phyloP scores from a whole-genome alignment of 2,113 vertebrate genomes.

The Triplophysa siluroides region DNA sequence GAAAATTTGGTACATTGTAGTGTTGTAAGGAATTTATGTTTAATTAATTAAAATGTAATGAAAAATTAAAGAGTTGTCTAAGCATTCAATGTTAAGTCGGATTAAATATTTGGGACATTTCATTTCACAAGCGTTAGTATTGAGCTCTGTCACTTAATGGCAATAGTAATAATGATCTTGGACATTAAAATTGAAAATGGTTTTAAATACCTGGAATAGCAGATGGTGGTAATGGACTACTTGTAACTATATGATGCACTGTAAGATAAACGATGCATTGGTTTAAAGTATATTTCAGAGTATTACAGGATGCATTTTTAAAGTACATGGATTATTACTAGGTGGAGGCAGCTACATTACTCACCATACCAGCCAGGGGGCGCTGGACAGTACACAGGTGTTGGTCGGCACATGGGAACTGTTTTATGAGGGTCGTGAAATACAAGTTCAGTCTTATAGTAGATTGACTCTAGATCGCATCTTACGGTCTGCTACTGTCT shows the following conservation, averaged over 20 bases:
- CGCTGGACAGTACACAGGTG: conserved; percentile 76
- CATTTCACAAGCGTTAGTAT: neutral
- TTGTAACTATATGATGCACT: conserved; percentile 80
- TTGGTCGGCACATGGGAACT: conserved; percentile 74
- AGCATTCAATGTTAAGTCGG: neutral
- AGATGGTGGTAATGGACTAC: conserved; percentile 74
- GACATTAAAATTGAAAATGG: neutral
- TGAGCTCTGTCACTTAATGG: neutral
- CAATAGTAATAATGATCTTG: neutral
- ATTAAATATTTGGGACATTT: too few relatives aligned
- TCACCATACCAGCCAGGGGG: conserved; percentile 79
- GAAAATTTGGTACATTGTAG: neutral
- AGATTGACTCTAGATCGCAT: neutral
- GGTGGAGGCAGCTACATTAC: conserved; percentile 50
- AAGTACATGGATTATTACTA: neutral
- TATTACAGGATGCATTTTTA: neutral
- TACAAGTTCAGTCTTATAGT: neutral
- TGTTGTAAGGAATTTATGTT: neutral
- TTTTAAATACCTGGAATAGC: conserved; percentile 66
- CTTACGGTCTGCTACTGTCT: conserved; percentile 14
- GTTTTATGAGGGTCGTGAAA: neutral
- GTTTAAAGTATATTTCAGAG: conserved; percentile 12
- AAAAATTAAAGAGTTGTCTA: too few relatives aligned
- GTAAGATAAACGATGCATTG: conserved; percentile 47
- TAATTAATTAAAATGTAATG: too few relatives aligned